Evolutionary conservation across 2,113 vertebrate species (phyloP).

Genomic region (Dicerorhinus sumatrensis): DNA sequence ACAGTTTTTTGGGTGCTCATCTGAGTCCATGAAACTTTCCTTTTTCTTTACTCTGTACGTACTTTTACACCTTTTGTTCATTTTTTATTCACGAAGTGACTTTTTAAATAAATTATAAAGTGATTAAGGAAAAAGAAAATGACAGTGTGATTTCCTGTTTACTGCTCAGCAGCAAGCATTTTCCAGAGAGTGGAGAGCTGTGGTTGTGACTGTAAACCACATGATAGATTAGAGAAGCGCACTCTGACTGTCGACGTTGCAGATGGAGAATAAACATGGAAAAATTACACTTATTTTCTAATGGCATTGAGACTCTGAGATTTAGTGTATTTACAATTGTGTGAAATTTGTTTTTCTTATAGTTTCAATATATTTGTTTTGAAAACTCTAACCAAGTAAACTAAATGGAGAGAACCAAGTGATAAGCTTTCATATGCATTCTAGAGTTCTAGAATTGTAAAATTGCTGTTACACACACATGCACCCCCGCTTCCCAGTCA

Average conservation of each 20-base stretch:
- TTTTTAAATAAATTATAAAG: conserved; percentile 81
- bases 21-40: conserved; percentile 5
- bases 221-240: background rate
- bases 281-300: conserved; percentile 29
- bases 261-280: background rate
- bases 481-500: background rate
- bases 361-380: conserved; percentile 28
- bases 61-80: conserved; percentile 59
- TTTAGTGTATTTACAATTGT: background rate
- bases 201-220: background rate
- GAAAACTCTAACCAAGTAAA: conserved; percentile 1
- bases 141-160: conserved; percentile 81
- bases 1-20: background rate
- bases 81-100: conserved; percentile 72
- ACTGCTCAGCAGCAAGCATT: conserved; percentile 25
- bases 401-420: background rate
- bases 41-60: background rate
- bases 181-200: conserved; percentile 40
- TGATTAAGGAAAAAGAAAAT: conserved; percentile 78
- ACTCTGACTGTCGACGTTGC: background rate
- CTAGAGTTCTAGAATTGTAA: background rate
- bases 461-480: background rate
- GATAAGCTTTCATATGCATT: background rate
- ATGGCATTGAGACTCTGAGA: conserved; percentile 62
- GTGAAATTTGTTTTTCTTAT: conserved; percentile 2